A percentile compares a stretch with the other conserved stretches of the same genome.
Conservation (phyloP, 1,140 invertebrate genomes). For the Drosophila asahinai region DNA sequence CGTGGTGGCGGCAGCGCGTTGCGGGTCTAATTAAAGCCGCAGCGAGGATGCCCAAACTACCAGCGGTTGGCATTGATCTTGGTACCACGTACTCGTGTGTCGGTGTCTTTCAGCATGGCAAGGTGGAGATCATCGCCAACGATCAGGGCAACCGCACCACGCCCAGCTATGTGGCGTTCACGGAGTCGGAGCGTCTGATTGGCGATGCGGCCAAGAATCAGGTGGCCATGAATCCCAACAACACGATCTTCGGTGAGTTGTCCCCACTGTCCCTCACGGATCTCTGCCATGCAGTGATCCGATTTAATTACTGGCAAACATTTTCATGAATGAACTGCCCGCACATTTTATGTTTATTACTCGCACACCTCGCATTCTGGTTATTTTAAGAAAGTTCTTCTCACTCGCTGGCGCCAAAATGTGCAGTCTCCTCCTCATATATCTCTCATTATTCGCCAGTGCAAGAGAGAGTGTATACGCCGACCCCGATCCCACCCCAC, state of each 20-base stretch:
- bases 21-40: conserved; percentile 73
- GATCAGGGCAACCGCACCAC: conserved; percentile 98
- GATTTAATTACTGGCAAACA: conserved; percentile 45
- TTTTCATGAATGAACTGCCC: conserved; percentile 62
- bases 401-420: conserved; percentile 58
- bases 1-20: conserved; percentile 29
- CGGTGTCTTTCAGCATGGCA: conserved; percentile 94
- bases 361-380: conserved; percentile 17
- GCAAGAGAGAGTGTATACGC: conserved; percentile 8
- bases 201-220: conserved; percentile 95
- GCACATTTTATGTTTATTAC: conserved; percentile 45
- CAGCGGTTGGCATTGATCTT: conserved; percentile 92
- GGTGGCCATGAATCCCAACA: conserved; percentile 85
- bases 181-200: conserved; percentile 97
- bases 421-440: conserved; percentile 8
- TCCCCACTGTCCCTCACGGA: neutral
- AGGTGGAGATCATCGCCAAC: conserved; percentile 97
- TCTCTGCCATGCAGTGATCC: conserved; percentile 7
- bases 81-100: conserved; percentile 94
- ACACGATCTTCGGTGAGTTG: conserved; percentile 83
- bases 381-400: conserved; percentile 52
- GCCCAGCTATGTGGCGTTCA: conserved; percentile 98
- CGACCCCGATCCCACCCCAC: neutral
- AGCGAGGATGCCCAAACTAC: conserved; percentile 83
- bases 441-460: conserved; percentile 13